Conservation (phyloP, 2,888 invertebrate genomes). For the Dendrolimus pini region DNA sequence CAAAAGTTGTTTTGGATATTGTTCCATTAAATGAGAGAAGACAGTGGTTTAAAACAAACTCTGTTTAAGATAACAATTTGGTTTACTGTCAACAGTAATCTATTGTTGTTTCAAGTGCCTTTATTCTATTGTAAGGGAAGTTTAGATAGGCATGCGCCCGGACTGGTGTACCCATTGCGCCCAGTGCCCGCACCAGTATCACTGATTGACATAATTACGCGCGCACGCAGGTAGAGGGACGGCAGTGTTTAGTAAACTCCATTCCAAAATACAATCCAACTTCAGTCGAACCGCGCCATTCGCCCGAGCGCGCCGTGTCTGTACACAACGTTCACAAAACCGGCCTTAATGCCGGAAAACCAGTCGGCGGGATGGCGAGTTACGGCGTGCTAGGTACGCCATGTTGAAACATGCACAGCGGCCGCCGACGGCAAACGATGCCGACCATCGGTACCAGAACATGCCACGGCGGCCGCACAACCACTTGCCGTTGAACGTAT, state of each 20-base stretch:
- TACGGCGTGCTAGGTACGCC: slow-evolving; percentile 57
- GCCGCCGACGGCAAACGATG: slow-evolving; percentile 72
- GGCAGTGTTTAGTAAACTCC: slow-evolving; percentile 10
- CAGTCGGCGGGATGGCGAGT: slow-evolving; percentile 65
- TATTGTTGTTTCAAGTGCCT: slow-evolving; percentile 19
- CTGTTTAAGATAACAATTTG: background rate
- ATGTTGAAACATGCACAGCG: slow-evolving; percentile 86
- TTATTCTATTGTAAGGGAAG: slow-evolving; percentile 42
- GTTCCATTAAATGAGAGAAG: too few relatives aligned
- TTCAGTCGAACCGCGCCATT: slow-evolving; percentile 50
- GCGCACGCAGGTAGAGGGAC: slow-evolving; percentile 40
- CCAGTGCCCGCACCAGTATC: slow-evolving; percentile 25
- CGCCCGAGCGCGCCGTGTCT: slow-evolving; percentile 38
- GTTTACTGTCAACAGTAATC: slow-evolving; percentile 2
- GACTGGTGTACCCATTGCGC: slow-evolving; percentile 9
- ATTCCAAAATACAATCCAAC: slow-evolving; percentile 8
- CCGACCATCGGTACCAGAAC: slow-evolving; percentile 74
- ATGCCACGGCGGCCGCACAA: slow-evolving; percentile 77
- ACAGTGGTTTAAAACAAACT: background rate
- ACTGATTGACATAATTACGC: slow-evolving; percentile 59
- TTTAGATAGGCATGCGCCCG: slow-evolving; percentile 20
- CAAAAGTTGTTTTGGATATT: too few relatives aligned
- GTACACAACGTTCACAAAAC: slow-evolving; percentile 21
- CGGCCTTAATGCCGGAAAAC: slow-evolving; percentile 57
- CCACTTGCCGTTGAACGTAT: slow-evolving; percentile 81